Conservation (phyloP, 2,113 vertebrate species). For the Eira barbara region DNA sequence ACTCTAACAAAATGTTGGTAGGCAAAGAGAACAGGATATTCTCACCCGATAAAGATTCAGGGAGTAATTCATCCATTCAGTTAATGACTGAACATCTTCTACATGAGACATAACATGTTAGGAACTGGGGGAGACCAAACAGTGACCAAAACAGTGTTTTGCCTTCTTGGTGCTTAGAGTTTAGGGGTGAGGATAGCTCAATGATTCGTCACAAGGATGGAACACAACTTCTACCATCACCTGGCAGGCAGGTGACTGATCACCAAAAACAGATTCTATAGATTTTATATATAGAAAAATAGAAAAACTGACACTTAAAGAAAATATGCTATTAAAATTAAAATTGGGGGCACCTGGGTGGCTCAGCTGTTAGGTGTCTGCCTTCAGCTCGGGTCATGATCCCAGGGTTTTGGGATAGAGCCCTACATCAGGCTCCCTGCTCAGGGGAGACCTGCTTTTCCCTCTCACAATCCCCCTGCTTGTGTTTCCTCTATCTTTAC, state of each 20-base stretch:
- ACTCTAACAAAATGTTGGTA: background rate
- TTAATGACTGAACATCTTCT: background rate
- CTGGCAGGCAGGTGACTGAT: background rate
- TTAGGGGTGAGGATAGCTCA: background rate
- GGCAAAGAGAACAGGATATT: background rate
- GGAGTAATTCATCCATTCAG: background rate
- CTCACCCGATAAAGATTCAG: background rate
- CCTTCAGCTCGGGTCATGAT: too few species aligned
- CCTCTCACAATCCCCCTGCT: too few species aligned
- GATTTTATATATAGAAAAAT: background rate
- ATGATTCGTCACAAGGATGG: background rate
- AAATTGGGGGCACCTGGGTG: background rate
- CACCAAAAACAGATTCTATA: background rate
- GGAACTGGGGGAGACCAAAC: background rate
- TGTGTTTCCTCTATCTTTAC: too few species aligned
- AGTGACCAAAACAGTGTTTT: background rate
- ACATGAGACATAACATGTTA: background rate
- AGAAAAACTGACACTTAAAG: background rate
- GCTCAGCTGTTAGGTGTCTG: too few species aligned
- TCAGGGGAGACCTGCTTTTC: too few species aligned
- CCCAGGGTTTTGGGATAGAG: too few species aligned
- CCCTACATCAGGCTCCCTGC: too few species aligned
- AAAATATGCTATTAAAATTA: conserved; percentile 6
- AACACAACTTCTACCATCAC: background rate
- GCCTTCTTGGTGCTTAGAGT: background rate